Percentiles rank a stretch among this genome's conserved stretches.
phyloP scores from a whole-genome alignment of 2,888 invertebrate species.

The Netelia virgata region DNA sequence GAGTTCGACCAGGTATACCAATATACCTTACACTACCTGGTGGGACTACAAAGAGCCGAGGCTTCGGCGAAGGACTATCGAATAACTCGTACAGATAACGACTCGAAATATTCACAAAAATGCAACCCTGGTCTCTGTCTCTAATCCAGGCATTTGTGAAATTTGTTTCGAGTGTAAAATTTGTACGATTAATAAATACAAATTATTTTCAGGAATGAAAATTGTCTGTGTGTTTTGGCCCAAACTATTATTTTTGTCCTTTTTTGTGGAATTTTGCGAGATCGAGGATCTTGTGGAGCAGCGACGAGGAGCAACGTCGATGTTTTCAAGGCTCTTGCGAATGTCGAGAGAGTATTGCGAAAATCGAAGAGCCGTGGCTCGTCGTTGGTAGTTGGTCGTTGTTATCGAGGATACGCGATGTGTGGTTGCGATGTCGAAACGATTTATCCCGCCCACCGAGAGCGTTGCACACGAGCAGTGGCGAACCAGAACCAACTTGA shows the following conservation, averaged over 20 bases:
- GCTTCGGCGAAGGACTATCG: constrained; percentile 41
- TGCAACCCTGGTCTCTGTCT: neutral
- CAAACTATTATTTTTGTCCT: neutral
- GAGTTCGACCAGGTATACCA: constrained; percentile 42
- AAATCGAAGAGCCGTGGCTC: constrained; percentile 38
- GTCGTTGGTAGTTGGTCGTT: constrained; percentile 34
- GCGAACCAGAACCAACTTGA: constrained; percentile 25
- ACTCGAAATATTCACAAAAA: neutral
- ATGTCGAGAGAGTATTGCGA: constrained; percentile 32
- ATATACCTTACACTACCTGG: constrained; percentile 1
- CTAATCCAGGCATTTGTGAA: no score
- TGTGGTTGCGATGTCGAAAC: constrained; percentile 41
- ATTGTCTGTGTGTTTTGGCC: neutral
- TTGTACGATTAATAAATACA: neutral
- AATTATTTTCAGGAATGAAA: neutral
- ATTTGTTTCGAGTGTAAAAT: no score
- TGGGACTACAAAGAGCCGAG: constrained; percentile 37
- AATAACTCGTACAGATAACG: constrained; percentile 23
- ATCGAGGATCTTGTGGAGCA: constrained; percentile 25
- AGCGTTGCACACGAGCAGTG: constrained; percentile 44
- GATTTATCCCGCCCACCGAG: constrained; percentile 41
- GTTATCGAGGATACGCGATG: constrained; percentile 25
- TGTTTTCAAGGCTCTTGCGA: constrained; percentile 38
- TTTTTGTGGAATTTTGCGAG: neutral
- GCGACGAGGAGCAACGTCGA: constrained; percentile 25